Evolutionary conservation across 1,140 invertebrate genomes (phyloP).

Genomic region (Chironomus striatipennis): DNA sequence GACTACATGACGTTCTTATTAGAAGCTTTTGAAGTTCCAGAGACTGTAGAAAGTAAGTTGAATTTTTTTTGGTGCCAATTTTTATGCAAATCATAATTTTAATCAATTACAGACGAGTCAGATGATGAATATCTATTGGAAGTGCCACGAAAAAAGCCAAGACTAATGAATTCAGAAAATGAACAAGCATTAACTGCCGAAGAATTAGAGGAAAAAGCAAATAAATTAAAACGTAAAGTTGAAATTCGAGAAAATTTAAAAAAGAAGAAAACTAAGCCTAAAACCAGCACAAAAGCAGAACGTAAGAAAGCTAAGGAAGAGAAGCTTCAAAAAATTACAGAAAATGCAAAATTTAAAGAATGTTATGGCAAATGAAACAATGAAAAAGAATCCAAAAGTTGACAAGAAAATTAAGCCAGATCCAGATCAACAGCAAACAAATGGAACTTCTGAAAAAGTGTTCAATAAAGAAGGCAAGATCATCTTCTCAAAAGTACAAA

Average conservation of each 20-base stretch:
- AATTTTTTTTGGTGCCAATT: not conserved
- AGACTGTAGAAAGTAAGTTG: not conserved
- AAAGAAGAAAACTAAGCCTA: not conserved
- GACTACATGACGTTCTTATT: constrained; percentile 25
- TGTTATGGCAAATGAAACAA: not conserved
- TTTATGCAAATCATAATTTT: not conserved
- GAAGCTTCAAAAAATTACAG: not conserved
- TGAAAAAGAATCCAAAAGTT: not conserved
- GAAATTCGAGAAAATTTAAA: not conserved
- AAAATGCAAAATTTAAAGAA: not conserved
- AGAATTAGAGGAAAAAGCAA: not conserved
- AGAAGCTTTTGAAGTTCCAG: not conserved
- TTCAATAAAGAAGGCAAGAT: constrained; percentile 6
- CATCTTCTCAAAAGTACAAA: not conserved
- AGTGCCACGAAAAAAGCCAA: not conserved
- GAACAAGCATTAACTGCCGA: not conserved
- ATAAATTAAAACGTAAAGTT: not conserved
- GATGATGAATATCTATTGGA: constrained; percentile 14
- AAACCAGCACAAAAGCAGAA: not conserved
- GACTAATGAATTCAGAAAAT: not conserved
- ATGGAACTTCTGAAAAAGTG: not conserved
- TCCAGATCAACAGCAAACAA: not conserved
- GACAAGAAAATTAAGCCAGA: not conserved
- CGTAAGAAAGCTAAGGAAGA: not conserved
- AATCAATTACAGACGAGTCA: not conserved